A percentile compares a stretch with the other conserved stretches of the same genome.
phyloP scores from a whole-genome alignment of 2,888 invertebrate species.

The Pollenia griseotomentosa region DNA sequence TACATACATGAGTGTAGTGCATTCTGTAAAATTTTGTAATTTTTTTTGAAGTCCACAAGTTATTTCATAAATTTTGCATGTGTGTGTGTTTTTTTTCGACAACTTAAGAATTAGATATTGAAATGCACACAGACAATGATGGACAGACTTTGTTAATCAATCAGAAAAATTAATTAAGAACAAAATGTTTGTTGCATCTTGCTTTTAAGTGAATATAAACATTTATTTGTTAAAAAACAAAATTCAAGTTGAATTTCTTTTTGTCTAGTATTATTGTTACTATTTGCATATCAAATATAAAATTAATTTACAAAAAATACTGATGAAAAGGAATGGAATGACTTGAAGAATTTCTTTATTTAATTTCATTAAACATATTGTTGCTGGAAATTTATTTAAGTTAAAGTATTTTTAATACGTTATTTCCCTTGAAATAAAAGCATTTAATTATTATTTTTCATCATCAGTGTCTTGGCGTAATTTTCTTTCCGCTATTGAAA shows the following conservation, averaged over 20 bases:
- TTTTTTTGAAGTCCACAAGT: conserved; percentile 44
- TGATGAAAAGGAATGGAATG: too few relatives aligned
- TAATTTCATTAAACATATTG: background rate
- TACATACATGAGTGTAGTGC: background rate
- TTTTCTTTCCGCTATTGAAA: background rate
- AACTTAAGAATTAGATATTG: conserved; percentile 9
- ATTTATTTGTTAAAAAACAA: too few relatives aligned
- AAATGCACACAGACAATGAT: conserved; percentile 22
- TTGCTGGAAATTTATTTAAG: background rate
- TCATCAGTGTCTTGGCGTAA: background rate
- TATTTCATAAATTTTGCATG: background rate
- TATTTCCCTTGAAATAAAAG: conserved; percentile 12
- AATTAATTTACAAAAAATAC: too few relatives aligned
- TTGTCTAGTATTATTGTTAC: too few relatives aligned
- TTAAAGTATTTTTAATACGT: background rate
- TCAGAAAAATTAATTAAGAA: conserved; percentile 56
- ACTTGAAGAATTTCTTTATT: too few relatives aligned
- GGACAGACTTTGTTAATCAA: conserved; percentile 53
- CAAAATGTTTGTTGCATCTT: background rate
- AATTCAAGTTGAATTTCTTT: too few relatives aligned
- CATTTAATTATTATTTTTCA: background rate
- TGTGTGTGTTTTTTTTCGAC: background rate
- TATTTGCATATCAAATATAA: too few relatives aligned
- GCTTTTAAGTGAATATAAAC: background rate
- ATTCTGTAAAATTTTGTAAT: conserved; percentile 19